Base-by-base conservation (phyloP, 1,140 invertebrate genomes). In the Holotrichia oblita region DNA sequence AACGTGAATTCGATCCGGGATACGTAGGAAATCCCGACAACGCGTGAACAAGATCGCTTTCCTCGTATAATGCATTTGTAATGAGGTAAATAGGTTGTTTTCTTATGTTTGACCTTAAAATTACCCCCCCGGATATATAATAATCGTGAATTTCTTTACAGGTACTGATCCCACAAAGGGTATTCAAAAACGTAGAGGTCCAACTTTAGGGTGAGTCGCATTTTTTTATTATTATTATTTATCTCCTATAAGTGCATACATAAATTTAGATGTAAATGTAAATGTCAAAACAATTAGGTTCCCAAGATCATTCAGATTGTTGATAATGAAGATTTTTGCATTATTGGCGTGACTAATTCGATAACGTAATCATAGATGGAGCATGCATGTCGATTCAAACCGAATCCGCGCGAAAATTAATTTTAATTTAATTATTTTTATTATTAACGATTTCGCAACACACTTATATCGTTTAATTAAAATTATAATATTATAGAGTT, bases 81-180 rank as follows among this genome's bases (percentile, higher is more conserved):
- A 34, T 74, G 8, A 48, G 55, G 59, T 55, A 73, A 73, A 24
- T 73, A 69, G 73, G 76, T 61, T 78, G 44, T 27, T 78, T 80
- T 34, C 27, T 64, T 55, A 82, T 82, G n/a, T 48, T 40, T 55
- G n/a, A 27, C 34, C 20, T 48, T 42, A 42, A 75, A 41, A 20
- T 75, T 41, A 40, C 64, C 27, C 27, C 27, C 48, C 48, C 14
- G 14, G 27, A 14, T 55, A 17, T 2, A 17, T 55, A 55, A n/a
- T 3, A 17, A 22, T 8, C n/a, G 12, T 14, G 7, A 55, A 59
- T 59, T 73, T 81, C 77, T 34, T 88, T 89, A 8, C 79, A 91
- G 90, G 90, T 87, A 89, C 88, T 85, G 90, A 91, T 87, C 88
- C 89, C 81, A 90, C 87, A 80, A 91, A 91, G 87, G 89, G 90